Evolutionary conservation across 1,140 invertebrate species (phyloP).

Genomic region (Polypedilum pembai): DNA sequence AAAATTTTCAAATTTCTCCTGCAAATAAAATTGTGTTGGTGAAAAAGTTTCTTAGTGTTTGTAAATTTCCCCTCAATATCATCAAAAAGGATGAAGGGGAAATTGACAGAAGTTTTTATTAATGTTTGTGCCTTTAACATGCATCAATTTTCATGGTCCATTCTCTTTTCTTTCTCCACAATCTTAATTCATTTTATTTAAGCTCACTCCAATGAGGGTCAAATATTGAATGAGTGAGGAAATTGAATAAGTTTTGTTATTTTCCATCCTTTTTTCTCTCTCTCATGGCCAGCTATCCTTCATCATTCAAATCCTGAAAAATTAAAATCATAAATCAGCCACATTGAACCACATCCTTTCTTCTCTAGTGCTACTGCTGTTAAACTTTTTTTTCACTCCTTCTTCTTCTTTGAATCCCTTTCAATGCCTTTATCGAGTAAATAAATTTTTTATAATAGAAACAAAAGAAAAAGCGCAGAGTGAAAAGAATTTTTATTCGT

Average conservation of each 20-base stretch:
- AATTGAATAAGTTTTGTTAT: slow-evolving; percentile 24
- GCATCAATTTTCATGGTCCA: slow-evolving; percentile 10
- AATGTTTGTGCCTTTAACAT: not conserved
- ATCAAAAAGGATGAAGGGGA: not conserved
- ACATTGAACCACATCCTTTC: slow-evolving; percentile 2
- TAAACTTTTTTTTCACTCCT: too few relatives aligned
- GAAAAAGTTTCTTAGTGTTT: not conserved
- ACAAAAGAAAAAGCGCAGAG: too few relatives aligned
- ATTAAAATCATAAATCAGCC: slow-evolving; percentile 26
- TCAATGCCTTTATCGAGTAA: too few relatives aligned
- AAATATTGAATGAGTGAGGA: slow-evolving; percentile 22
- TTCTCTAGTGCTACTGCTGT: too few relatives aligned
- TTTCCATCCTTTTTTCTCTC: not conserved
- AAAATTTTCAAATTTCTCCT: not conserved
- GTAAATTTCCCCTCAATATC: slow-evolving; percentile 20
- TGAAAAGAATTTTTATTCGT: not conserved
- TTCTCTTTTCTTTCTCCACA: not conserved
- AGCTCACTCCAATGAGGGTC: slow-evolving; percentile 21
- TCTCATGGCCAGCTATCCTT: not conserved
- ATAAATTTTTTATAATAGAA: too few relatives aligned
- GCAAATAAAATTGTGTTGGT: not conserved
- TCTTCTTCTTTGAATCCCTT: too few relatives aligned
- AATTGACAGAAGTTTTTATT: not conserved
- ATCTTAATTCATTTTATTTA: not conserved
- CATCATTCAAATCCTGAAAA: slow-evolving; percentile 28